A percentile compares a stretch with the other conserved stretches of the same genome.
These are phyloP conservation scores for Charanyca ferruginea DNA, from an alignment of 2,888 invertebrate genomes.

Conservation along the genomic window DNA sequence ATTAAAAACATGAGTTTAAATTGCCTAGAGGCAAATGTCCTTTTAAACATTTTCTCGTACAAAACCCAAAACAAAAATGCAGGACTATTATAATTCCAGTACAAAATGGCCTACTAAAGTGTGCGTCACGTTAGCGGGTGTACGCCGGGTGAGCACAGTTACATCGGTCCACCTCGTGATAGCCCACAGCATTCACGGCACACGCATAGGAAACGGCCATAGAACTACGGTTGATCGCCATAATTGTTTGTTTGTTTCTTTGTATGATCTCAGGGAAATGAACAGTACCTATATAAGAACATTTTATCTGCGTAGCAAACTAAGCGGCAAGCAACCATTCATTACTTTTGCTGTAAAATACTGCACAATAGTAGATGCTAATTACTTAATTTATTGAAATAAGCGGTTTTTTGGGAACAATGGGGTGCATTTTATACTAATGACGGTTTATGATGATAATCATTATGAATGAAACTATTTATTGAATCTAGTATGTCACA, in stretches of 20 bases:
- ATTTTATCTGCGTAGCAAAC: too few relatives aligned
- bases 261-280: constrained; percentile 43
- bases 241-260: constrained; percentile 63
- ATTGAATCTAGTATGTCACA: constrained; percentile 13
- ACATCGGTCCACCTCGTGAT: constrained; percentile 74
- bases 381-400: not conserved
- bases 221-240: constrained; percentile 36
- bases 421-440: constrained; percentile 5
- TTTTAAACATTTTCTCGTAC: not conserved
- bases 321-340: too few relatives aligned
- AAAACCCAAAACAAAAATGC: constrained; percentile 11
- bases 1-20: too few relatives aligned
- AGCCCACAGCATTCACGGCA: constrained; percentile 78
- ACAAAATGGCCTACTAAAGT: constrained; percentile 41
- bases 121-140: constrained; percentile 43
- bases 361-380: not conserved
- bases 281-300: not conserved
- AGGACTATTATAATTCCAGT: constrained; percentile 27
- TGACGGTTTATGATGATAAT: not conserved
- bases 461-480: not conserved
- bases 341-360: not conserved
- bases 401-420: not conserved
- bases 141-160: constrained; percentile 56
- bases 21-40: too few relatives aligned
- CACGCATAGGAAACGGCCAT: constrained; percentile 61